Evolutionary conservation across 2,113 vertebrate species (phyloP), one percentile per base, ranked within the genome.

Genomic region (Microcebus lehilahytsara): DNA sequence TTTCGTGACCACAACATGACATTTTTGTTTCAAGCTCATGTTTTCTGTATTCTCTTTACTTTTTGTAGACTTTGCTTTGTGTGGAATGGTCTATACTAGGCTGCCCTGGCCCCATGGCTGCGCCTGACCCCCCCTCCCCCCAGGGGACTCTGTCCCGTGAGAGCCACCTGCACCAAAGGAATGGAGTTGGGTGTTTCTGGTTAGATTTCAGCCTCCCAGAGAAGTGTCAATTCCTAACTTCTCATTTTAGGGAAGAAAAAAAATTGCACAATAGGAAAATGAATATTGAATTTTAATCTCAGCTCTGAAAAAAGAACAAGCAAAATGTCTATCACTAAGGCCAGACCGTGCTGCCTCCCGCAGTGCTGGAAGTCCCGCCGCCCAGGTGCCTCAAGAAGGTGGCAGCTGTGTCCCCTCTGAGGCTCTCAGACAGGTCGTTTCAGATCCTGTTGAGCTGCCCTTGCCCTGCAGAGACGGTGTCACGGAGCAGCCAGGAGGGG

Each of bases 321-420:
- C n/a, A 6, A 0, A 0, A 46, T 85, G 56, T 58, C 0, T 66
- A 75, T 60, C 46, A 78, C n/a, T 0, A 0, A 96, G 90, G 40
- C 81, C n/a, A 89, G 78, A 91, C 91, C 77, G 91, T 17, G 71
- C 60, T 89, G 30, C 42, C 83, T 90, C 27, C 94, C 62, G 34
- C 58, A 85, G 75, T 86, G 46, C 81, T 30, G 20, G 58, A 80
- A 81, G 79, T 64, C 20, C 14, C 3, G 10, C 42, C 67, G 6
- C 58, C 3, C 34, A 46, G 87, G 75, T 79, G 56, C 95, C 92
- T 66, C 9, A 14, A 53, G 79, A 64, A 20, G 92, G 46, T 64
- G 13, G 34, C 34, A 5, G 72, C 34, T 32, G 64, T 92, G 46
- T 75, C 97, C 2, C 0, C 91, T 90, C 51, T 60, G 67, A 83